These are phyloP conservation scores for Sinotaia quadrata DNA, from an alignment of 2,888 invertebrate genomes.

Conservation along the genomic window DNA sequence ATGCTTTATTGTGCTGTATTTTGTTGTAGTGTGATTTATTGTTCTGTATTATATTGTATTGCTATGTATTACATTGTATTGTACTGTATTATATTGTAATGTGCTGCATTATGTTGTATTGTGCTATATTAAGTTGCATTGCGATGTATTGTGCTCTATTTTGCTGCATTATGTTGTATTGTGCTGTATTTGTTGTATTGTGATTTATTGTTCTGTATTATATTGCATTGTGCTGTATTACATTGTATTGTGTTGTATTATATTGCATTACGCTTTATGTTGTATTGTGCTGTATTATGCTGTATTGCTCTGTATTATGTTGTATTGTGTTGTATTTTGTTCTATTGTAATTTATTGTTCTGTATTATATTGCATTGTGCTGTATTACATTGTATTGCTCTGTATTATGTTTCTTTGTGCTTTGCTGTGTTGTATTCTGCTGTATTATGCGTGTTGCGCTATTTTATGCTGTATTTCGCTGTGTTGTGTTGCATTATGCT, in stretches of 20 bases:
- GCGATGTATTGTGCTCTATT: neutral
- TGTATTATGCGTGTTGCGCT: neutral
- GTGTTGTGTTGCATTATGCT: too few relatives aligned
- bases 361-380: neutral
- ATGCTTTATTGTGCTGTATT: conserved; percentile 15
- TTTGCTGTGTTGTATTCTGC: neutral
- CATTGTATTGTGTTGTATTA: conserved; percentile 5
- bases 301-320: neutral
- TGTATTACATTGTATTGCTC: neutral
- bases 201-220: neutral
- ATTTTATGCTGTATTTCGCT: too few relatives aligned
- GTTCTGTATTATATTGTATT: neutral
- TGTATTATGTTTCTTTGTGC: neutral
- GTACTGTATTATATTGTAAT: neutral
- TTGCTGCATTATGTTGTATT: neutral
- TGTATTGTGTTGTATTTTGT: neutral
- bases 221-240: neutral
- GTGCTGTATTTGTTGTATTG: neutral
- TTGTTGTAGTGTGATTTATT: conserved; percentile 3
- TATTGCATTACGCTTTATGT: neutral
- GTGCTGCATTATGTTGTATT: neutral
- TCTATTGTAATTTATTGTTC: neutral
- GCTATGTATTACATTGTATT: neutral
- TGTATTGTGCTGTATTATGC: neutral
- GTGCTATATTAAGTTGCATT: conserved; percentile 1